Evolutionary conservation across 2,888 invertebrate species (phyloP), one percentile per base, ranked within the genome.

Genomic region (Leucania comma): DNA sequence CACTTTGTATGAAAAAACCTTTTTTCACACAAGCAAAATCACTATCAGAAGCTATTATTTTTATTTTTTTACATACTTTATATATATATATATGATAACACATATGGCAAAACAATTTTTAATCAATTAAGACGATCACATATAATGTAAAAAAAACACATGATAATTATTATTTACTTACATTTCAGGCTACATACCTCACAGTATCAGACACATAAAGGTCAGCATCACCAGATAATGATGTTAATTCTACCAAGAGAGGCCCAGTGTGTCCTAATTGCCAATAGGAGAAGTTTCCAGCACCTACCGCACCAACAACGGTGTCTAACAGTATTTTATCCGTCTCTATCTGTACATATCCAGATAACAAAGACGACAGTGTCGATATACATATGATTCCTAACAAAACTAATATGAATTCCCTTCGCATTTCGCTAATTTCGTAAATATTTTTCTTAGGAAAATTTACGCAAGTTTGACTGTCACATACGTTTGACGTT

Each of bases 231-330:
- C 96, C 96, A 0, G 89, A 79, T 46, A 94, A 22, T 2, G 95
- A 93, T 0, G 91, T 93, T 14, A 96, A 68, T 82, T 95, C 95
- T 0, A 96, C 90, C 35, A 93, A 69, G 51, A 96, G 60, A 22
- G 93, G 93, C 1, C 96, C 95, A 0, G 85, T 84, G 51, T 95
- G 94, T 0, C 93, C 93, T 12, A 95, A 84, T 85, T 95, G 95
- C 96, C 95, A 96, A 68, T 94, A 96, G 0, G 96, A 94, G 78
- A 95, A 95, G 87, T 95, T 95, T 0, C 96, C 96, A 1, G 94
- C 94, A 0, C 94, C 93, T 0, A 96, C 95, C 0, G 86, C 82
- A 0, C 96, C 95, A 0, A 89, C 87, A 0, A 95, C 95, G 0
- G 93, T 93, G 72, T 95, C 94, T 76, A 95, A 79, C 0, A 95